phyloP scores from a whole-genome alignment of 53 echinoderm and acorn worm genomes.

The Astropecten irregularis region DNA sequence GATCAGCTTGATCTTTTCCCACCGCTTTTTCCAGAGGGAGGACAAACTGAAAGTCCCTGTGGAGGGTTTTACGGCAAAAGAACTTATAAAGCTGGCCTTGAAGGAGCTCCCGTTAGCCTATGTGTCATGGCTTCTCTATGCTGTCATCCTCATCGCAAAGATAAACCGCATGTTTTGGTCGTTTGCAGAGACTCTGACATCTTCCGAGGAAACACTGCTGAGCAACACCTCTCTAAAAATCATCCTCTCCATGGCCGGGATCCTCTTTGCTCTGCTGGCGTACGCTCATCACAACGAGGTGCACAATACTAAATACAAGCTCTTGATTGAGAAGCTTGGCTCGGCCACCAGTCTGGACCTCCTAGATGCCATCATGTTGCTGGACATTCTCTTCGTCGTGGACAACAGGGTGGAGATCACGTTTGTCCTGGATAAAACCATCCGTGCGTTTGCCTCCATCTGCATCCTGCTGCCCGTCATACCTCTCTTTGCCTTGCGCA shows the following conservation, averaged over 20 bases:
- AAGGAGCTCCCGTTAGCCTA: slow-evolving; percentile 74
- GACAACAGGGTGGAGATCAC: slow-evolving; percentile 18
- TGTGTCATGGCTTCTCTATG: slow-evolving; percentile 71
- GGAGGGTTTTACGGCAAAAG: not conserved
- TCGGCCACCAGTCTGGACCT: slow-evolving; percentile 46
- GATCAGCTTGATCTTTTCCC: slow-evolving; percentile 33
- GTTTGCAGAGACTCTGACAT: slow-evolving; percentile 6
- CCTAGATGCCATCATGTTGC: slow-evolving; percentile 54
- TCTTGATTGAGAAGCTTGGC: slow-evolving; percentile 47
- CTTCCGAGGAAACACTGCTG: not conserved
- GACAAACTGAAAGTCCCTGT: not conserved
- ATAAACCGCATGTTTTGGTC: slow-evolving; percentile 58
- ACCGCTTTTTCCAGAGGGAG: slow-evolving; percentile 29
- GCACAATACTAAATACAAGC: slow-evolving; percentile 50
- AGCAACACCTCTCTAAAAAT: slow-evolving; percentile 78
- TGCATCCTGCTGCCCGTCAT: slow-evolving; percentile 50
- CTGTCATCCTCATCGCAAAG: slow-evolving; percentile 64
- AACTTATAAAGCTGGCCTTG: slow-evolving; percentile 4
- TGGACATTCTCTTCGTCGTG: slow-evolving; percentile 41
- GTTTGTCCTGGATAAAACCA: slow-evolving; percentile 8
- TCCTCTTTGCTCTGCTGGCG: slow-evolving; percentile 53
- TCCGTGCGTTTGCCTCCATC: slow-evolving; percentile 48
- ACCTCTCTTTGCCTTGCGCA: slow-evolving; percentile 40
- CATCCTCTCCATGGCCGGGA: slow-evolving; percentile 52
- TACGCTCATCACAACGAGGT: slow-evolving; percentile 62